Evolutionary conservation across 2,113 vertebrate genomes (phyloP).

Genomic region (Gobio gobio): DNA sequence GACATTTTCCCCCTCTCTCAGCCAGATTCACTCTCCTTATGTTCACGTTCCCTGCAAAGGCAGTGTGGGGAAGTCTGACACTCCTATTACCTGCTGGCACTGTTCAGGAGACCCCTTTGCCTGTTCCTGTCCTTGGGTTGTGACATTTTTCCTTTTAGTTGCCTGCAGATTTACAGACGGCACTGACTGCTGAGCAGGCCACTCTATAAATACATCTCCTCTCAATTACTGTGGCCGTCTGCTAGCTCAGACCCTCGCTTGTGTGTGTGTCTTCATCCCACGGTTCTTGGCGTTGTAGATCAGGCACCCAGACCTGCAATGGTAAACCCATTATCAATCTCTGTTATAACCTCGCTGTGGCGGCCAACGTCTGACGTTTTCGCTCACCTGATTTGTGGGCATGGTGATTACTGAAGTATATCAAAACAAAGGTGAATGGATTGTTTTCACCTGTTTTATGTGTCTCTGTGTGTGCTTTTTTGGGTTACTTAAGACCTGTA

Average conservation of each 20-base stretch:
- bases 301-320: slow-evolving; percentile 70
- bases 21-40: slow-evolving; percentile 8
- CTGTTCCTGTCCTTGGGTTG: slow-evolving; percentile 72
- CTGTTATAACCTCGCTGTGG: slow-evolving; percentile 68
- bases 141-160: slow-evolving; percentile 74
- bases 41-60: slow-evolving; percentile 55
- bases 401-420: slow-evolving; percentile 61
- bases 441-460: slow-evolving; percentile 36
- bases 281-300: slow-evolving; percentile 69
- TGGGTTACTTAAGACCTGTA: neutral
- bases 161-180: slow-evolving; percentile 76
- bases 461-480: slow-evolving; percentile 8
- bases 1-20: neutral
- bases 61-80: slow-evolving; percentile 65
- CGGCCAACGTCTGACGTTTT: slow-evolving; percentile 58
- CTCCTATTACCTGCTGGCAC: slow-evolving; percentile 69
- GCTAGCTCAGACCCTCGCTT: slow-evolving; percentile 60
- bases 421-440: slow-evolving; percentile 50
- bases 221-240: slow-evolving; percentile 71
- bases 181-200: slow-evolving; percentile 72
- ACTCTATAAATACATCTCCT: slow-evolving; percentile 80
- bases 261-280: slow-evolving; percentile 71
- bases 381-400: slow-evolving; percentile 68
- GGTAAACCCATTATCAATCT: slow-evolving; percentile 75
- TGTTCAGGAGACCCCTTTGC: slow-evolving; percentile 65